Evolutionary conservation across 1,140 invertebrate genomes (phyloP), one percentile per base, ranked within the genome.

Genomic region (Adelges cooleyi): DNA sequence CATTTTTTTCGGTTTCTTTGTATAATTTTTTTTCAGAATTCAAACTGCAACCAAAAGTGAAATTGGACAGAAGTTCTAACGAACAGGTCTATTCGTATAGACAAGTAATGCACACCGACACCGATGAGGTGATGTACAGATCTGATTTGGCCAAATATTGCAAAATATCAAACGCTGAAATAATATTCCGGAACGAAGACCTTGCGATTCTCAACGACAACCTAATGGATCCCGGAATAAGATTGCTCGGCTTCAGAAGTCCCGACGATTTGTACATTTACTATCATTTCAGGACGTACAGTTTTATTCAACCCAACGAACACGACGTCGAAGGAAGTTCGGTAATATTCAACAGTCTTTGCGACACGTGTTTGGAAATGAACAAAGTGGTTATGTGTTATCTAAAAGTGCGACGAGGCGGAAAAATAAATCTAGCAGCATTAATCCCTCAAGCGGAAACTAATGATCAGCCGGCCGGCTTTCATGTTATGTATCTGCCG

Each of bases 171-270:
- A 2, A 51, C 0, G 3, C 40, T n/a, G 13, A 18, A 10, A 42
- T 67, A 48, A 17, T 56, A 23, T 67, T 67, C 17, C 44, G 42
- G 15, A 51, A 25, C 3, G 53, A 67, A 54, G 66, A 67, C n/a
- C 1, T 59, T 9, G 5, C 33, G 17, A 29, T 38, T 15, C 20
- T 67, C 1, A 46, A 67, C 25, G 23, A 0, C 2, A n/a, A n/a
- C n/a, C 13, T 62, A 6, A 27, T 54, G 2, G 18, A 59, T n/a
- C 52, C 46, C 5, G 46, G 66, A 13, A 48, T 67, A 5, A 59
- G 17, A 20, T 51, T 67, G 38, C 33, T 67, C 5, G 66, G 53
- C 25, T 67, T 67, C 20, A 59, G n/a, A 33, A 20, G 23, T 9
- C 23, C 38, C 22, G 22, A 54, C 2, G 40, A 67, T 40, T 49